Base-by-base conservation (phyloP, 1,140 invertebrate species). In the Micrasema minimum region DNA sequence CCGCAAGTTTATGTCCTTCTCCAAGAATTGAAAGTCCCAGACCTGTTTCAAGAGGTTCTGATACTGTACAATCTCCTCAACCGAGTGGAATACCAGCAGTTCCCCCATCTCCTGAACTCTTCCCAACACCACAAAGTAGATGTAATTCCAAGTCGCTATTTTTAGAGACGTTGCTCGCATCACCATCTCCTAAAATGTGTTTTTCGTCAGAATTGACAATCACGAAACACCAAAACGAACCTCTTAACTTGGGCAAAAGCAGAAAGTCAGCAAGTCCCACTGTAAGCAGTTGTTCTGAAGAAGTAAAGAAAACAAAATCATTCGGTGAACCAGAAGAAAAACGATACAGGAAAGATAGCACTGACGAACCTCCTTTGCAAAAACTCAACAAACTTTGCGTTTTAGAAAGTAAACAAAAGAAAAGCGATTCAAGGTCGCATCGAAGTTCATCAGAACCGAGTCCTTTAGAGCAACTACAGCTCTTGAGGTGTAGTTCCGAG, bases 391-490 rank as follows among this genome's bases (percentile, higher is more conserved):
- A 80, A 79, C 80, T 72, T 79, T 77, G 79, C 72, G 67, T 69
- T 66, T 64, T 31, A 31, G 18, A 81, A 80, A 72, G 79, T 80
- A 72, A 74, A 75, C 9, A 78, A 80, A 55, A 77, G 61, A 68
- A 69, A 50, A 35, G 22, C 66, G 78, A 71, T 75, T 74, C 69
- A 37, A 53, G 69, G 67, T 69, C 70, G 31, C 76, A 76, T 18
- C 84, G 85, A 66, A 75, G 80, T 53, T 83, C 82, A 59, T 83
- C 86, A 53, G 87, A 88, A 72, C 80, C 80, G 22, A 89, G 89
- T 78, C 90, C 92, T 1, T 78, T 92, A 6, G 88, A 87, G 53
- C 92, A 94, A 77, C 83, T 93, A 1, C 88, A 90, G 72, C 85
- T 90, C 77, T 79, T 94, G n/a, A 85, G 92, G 14, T 85, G 85